phyloP scores from a whole-genome alignment of 2,888 invertebrate species.

The Pristionchus mayeri region DNA sequence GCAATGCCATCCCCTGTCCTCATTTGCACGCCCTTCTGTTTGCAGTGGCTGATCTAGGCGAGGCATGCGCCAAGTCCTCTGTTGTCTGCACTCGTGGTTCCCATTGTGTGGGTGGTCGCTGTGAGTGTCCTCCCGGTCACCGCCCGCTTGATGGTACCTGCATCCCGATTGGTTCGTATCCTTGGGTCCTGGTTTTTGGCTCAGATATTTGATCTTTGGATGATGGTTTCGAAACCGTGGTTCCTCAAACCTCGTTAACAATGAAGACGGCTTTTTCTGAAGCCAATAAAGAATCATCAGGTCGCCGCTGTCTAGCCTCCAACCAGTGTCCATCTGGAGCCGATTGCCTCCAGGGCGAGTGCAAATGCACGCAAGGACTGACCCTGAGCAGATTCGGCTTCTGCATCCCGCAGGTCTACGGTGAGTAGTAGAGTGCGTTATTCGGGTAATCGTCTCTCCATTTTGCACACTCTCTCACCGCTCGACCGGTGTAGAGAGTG shows the following conservation, averaged over 20 bases:
- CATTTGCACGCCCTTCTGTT: neutral
- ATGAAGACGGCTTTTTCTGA: too few species aligned
- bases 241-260: too few species aligned
- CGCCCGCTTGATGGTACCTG: slow-evolving; percentile 61
- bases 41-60: slow-evolving; percentile 68
- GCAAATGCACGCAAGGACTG: slow-evolving; percentile 64
- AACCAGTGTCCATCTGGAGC: slow-evolving; percentile 70
- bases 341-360: slow-evolving; percentile 66
- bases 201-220: too few species aligned
- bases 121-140: slow-evolving; percentile 68
- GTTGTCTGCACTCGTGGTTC: slow-evolving; percentile 66
- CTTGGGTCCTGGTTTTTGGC: neutral
- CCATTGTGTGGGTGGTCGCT: slow-evolving; percentile 63
- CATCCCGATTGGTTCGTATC: slow-evolving; percentile 61
- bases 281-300: slow-evolving; percentile 52
- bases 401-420: slow-evolving; percentile 66
- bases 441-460: too few species aligned
- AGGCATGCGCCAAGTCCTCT: slow-evolving; percentile 59
- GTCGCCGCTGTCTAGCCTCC: slow-evolving; percentile 63
- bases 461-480: too few species aligned
- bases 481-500: too few species aligned
- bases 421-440: too few species aligned
- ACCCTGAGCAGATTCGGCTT: slow-evolving; percentile 64
- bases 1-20: neutral
- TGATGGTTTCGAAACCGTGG: too few species aligned